Percentiles rank a stretch among this genome's conserved stretches.
phyloP scores from a whole-genome alignment of 2,888 invertebrate species.

The Dicranocentrus wangi region DNA sequence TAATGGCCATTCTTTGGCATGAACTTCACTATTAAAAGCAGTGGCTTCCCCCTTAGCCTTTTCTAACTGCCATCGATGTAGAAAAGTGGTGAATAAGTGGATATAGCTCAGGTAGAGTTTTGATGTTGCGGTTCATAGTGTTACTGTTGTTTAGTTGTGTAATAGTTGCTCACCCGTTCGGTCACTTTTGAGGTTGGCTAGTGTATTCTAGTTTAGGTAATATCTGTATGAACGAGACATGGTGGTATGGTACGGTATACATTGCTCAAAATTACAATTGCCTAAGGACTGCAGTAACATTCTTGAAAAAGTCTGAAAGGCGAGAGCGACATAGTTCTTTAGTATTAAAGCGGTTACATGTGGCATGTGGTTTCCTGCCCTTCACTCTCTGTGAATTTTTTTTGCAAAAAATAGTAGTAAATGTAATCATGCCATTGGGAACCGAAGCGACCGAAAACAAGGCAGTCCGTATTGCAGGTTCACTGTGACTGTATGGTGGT shows the following conservation, averaged over 20 bases:
- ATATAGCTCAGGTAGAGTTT: neutral
- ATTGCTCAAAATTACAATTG: too few relatives aligned
- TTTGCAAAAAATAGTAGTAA: too few relatives aligned
- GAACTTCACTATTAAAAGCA: neutral
- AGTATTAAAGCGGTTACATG: neutral
- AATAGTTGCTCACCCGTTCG: slow-evolving; percentile 21
- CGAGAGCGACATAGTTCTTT: too few relatives aligned
- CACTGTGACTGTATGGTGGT: too few relatives aligned
- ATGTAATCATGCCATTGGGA: too few relatives aligned
- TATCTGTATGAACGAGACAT: neutral
- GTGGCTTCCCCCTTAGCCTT: neutral
- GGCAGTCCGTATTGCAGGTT: too few relatives aligned
- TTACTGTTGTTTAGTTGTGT: slow-evolving; percentile 32
- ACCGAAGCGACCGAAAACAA: too few relatives aligned
- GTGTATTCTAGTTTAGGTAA: neutral
- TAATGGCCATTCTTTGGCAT: neutral
- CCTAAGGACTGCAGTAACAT: neutral
- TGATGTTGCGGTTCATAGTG: neutral
- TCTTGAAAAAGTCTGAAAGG: neutral
- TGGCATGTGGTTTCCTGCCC: neutral
- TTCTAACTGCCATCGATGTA: neutral
- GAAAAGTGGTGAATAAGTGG: neutral
- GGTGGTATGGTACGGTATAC: neutral
- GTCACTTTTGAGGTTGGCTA: slow-evolving; percentile 6
- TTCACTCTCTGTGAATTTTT: too few relatives aligned